Base-by-base conservation (phyloP, 1,140 invertebrate genomes). In the Acromyrmex charruanus region DNA sequence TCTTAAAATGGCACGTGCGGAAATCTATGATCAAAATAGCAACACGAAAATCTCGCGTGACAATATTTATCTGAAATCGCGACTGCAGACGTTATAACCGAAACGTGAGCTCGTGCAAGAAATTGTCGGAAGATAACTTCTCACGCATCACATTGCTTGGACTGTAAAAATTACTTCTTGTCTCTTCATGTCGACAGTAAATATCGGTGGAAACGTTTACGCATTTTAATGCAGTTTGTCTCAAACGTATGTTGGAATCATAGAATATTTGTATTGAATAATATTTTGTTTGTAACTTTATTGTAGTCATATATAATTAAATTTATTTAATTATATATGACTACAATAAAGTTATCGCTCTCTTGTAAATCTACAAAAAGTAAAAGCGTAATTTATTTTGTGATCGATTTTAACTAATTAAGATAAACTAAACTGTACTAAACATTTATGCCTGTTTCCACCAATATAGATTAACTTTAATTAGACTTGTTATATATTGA, bases 41-140 rank as follows among this genome's bases (percentile, higher is more conserved):
- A 39, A 63, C 55, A 35, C 16, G 69, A 84, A 84, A 84, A 84
- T 84, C 80, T 84, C 80, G 80, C 80, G 80, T 84, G 80, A 84
- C 69, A 75, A 63, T 75, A 74, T 84, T 84, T 84, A 84, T 84
- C 69, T 75, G 55, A 75, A 84, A 84, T 84, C 80, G 80, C 80
- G 55, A 75, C 39, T 49, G 39, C 39, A 74, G 55, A n/a, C 69
- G 49, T 84, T 84, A 84, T 75, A 84, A 61, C 55, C 69, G 68
- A 75, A 84, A 84, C 68, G 55, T 61, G 55, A 84, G 80, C 69
- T 74, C 80, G 69, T 53, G 80, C 80, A 58, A 51, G 55, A 74
- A 84, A 75, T 74, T 61, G 80, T 51, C 16, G 80, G 28, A 51
- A 84, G 69, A 84, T 84, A 84, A 75, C 55, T 84, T 84, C 39